Base-by-base conservation (phyloP, 2,888 invertebrate species). In the Lydus trimaculatus region DNA sequence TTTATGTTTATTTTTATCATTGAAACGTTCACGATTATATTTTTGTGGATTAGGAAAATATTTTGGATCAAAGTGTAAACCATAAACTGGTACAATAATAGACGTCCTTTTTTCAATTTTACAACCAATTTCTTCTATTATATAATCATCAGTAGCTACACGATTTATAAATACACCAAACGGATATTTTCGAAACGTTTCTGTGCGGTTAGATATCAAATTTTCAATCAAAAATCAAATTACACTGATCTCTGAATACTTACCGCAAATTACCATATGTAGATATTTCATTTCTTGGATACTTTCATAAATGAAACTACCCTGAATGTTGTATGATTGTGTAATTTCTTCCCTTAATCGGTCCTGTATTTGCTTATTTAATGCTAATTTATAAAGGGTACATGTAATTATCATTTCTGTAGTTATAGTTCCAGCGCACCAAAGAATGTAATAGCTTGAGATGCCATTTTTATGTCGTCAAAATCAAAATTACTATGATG, bases 11-110 rank as follows among this genome's bases (percentile, higher is more conserved):
- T 68, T 82, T 20, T 84, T 84, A 1, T 82, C 81, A 0, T 74
- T 77, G 74, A 86, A 86, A 64, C 86, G 77, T 65, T 86, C 85
- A 0, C 87, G 87, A 70, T 86, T 83, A 71, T 86, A 87, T 71
- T 78, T 80, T 39, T 84, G 79, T 0, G 87, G 86, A 62, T 87
- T 80, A 2, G 85, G 83, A 71, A 79, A 87, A 75, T 83, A 83
- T 48, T 82, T 75, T 1, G 82, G 80, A 75, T 86, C 85, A 63
- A 79, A 80, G 66, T 83, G 83, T n/a, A 83, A 63, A 4, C 81
- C 82, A 31, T 79, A 78, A 59, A 82, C 70, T 8, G 86, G 85
- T 7, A 87, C 78, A 6, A 83, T 70, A 0, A 87, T 74, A 0
- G 82, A 76, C 9, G 81, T 83, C 1, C 85, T 86, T 69, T 84